phyloP scores from a whole-genome alignment of 2,113 vertebrate species.

The Dermatemys mawii region DNA sequence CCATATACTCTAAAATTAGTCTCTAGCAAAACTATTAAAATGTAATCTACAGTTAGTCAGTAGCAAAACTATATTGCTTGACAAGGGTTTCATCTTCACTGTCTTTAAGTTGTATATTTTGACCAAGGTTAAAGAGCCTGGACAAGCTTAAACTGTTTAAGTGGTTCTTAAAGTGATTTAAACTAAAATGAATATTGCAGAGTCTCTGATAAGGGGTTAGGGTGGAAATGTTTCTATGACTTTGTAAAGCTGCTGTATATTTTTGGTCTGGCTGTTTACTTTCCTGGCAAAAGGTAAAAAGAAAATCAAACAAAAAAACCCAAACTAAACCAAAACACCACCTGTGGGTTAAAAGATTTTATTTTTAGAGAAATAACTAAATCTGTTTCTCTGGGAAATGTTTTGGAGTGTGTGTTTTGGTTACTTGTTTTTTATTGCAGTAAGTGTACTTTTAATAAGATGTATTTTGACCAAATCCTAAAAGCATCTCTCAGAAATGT shows the following conservation, averaged over 20 bases:
- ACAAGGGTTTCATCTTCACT: not conserved
- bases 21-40: not conserved
- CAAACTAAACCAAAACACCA: not conserved
- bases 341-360: not conserved
- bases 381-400: not conserved
- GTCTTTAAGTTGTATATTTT: not conserved
- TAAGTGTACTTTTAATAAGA: not conserved
- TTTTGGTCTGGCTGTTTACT: not conserved
- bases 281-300: not conserved
- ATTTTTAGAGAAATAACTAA: not conserved
- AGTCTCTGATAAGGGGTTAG: not conserved
- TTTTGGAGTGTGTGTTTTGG: not conserved
- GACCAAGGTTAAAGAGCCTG: not conserved
- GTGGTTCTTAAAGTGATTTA: not conserved
- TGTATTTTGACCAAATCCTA: not conserved
- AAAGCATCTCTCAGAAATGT: not conserved
- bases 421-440: not conserved
- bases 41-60: not conserved
- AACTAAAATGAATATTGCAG: not conserved
- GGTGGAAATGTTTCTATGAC: not conserved
- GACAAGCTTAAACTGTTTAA: not conserved
- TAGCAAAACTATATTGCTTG: not conserved
- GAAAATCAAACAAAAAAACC: too few relatives aligned
- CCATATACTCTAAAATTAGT: not conserved
- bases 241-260: not conserved